These are phyloP conservation scores for Cryptophagus acutangulus DNA, from an alignment of 2,888 invertebrate genomes.

Conservation along the genomic window DNA sequence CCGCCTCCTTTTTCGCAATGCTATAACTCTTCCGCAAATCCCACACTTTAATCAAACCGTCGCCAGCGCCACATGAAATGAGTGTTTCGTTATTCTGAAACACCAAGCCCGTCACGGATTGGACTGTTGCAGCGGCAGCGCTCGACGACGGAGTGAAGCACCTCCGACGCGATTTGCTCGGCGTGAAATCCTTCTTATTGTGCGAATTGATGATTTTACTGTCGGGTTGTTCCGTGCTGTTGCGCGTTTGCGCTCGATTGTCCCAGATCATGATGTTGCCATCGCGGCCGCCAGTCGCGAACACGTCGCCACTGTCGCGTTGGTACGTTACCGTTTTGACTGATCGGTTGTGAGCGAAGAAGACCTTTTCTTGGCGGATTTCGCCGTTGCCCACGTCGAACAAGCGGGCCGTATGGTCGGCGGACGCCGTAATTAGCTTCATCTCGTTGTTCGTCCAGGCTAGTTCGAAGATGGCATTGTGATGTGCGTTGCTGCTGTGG, in stretches of 20 bases:
- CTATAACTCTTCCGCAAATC: slow-evolving; percentile 79
- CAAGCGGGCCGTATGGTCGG: slow-evolving; percentile 75
- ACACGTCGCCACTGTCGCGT: slow-evolving; percentile 64
- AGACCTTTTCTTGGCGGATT: slow-evolving; percentile 53
- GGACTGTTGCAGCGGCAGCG: slow-evolving; percentile 49
- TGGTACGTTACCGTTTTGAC: slow-evolving; percentile 78
- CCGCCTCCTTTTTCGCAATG: slow-evolving; percentile 61
- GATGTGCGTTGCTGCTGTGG: slow-evolving; percentile 62
- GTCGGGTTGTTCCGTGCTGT: slow-evolving; percentile 56
- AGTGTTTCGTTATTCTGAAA: slow-evolving; percentile 77
- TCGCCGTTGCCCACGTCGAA: slow-evolving; percentile 62
- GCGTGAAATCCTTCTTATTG: slow-evolving; percentile 47
- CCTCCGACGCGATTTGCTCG: slow-evolving; percentile 38
- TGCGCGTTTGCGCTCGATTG: slow-evolving; percentile 53
- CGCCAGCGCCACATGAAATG: slow-evolving; percentile 81
- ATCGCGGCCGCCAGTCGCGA: slow-evolving; percentile 83
- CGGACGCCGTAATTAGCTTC: slow-evolving; percentile 79
- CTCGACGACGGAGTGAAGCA: slow-evolving; percentile 36
- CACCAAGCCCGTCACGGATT: slow-evolving; percentile 76
- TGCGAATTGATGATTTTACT: slow-evolving; percentile 68
- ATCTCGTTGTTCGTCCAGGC: slow-evolving; percentile 76
- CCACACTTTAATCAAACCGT: slow-evolving; percentile 73
- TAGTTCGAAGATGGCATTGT: slow-evolving; percentile 85
- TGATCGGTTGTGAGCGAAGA: slow-evolving; percentile 72
- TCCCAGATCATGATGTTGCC: slow-evolving; percentile 87